Percentiles rank a stretch among this genome's conserved stretches.
These are phyloP conservation scores for Peromyscus polionotus DNA, from an alignment of 2,113 vertebrate genomes.

Conservation along the genomic window DNA sequence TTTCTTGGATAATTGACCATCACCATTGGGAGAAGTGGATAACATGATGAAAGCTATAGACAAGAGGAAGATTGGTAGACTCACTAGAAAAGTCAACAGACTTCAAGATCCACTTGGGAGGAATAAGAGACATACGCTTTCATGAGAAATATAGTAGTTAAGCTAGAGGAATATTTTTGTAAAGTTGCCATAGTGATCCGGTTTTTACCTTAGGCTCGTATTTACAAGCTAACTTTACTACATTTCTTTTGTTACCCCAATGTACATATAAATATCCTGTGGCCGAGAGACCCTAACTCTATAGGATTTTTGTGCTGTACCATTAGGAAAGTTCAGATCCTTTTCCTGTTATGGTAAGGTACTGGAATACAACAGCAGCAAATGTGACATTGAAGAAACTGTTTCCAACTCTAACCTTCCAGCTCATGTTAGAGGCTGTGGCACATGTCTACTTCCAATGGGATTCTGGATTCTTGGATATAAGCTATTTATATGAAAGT, in stretches of 20 bases:
- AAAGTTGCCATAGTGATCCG: not conserved
- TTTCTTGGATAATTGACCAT: not conserved
- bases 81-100: not conserved
- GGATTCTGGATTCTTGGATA: not conserved
- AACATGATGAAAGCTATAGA: not conserved
- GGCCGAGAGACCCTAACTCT: not conserved
- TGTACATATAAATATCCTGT: not conserved
- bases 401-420: not conserved
- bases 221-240: not conserved
- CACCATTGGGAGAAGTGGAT: not conserved
- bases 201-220: not conserved
- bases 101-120: not conserved
- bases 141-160: not conserved
- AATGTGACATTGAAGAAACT: not conserved
- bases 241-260: constrained; percentile 4
- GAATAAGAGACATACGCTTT: not conserved
- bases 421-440: not conserved
- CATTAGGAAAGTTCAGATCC: not conserved
- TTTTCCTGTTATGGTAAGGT: not conserved
- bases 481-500: not conserved
- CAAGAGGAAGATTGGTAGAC: not conserved
- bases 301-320: not conserved
- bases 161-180: not conserved
- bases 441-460: not conserved
- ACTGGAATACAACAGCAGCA: not conserved